Evolutionary conservation across 2,888 invertebrate species (phyloP).

Genomic region (Andrena chrysosceles): DNA sequence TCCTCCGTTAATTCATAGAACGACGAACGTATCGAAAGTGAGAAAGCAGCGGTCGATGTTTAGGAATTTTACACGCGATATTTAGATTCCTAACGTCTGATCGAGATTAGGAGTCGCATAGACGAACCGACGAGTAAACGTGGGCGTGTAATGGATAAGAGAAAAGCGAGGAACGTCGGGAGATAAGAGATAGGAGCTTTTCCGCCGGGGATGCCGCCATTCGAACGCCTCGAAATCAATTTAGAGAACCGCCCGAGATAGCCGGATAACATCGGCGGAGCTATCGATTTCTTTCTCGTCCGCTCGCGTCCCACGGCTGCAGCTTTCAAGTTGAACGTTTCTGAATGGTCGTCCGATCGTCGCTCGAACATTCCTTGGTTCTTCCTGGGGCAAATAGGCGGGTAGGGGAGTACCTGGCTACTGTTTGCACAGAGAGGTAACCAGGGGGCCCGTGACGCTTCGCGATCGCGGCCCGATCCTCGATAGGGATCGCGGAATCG

Average conservation of each 20-base stretch:
- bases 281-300: constrained; percentile 61
- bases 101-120: background rate
- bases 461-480: background rate
- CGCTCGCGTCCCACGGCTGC: constrained; percentile 1
- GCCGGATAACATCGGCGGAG: constrained; percentile 73
- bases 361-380: background rate
- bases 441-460: background rate
- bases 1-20: constrained; percentile 80
- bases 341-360: constrained; percentile 4
- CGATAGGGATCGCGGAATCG: background rate
- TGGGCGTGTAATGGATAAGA: constrained; percentile 71
- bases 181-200: constrained; percentile 77
- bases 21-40: constrained; percentile 77
- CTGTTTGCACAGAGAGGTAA: background rate
- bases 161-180: constrained; percentile 72
- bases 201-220: constrained; percentile 50
- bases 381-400: background rate
- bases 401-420: background rate
- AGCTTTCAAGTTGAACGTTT: constrained; percentile 41
- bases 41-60: background rate
- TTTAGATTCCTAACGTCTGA: background rate
- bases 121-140: constrained; percentile 62
- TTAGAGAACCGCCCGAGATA: constrained; percentile 80
- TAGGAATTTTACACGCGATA: background rate
- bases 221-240: constrained; percentile 81